These are phyloP conservation scores for Diarsia mendica DNA, from an alignment of 2,888 invertebrate species.

Conservation along the genomic window DNA sequence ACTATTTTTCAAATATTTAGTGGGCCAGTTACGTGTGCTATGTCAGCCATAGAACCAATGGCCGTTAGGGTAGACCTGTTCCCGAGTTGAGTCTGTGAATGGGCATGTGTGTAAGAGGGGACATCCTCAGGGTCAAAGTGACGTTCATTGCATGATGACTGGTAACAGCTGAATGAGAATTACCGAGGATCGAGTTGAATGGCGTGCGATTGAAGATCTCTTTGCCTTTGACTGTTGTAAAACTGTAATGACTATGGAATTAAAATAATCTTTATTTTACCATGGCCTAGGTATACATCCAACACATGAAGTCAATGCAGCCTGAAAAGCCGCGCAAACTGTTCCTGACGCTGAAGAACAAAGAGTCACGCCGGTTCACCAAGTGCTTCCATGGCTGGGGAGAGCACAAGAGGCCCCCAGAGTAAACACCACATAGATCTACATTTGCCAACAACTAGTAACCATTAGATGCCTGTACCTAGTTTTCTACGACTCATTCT, in stretches of 20 bases:
- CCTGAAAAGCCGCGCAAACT: constrained; percentile 97
- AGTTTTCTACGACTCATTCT: constrained; percentile 49
- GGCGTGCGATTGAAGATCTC: neutral
- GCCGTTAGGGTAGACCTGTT: neutral
- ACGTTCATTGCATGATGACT: neutral
- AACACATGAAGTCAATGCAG: constrained; percentile 98
- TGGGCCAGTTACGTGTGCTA: neutral
- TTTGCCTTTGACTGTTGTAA: neutral
- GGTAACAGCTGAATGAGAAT: neutral
- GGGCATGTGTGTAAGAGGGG: neutral
- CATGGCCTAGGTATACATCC: constrained; percentile 96
- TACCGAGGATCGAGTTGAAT: no score
- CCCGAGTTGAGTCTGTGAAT: neutral
- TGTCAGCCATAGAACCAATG: neutral
- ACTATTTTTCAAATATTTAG: no score
- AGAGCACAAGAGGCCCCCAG: constrained; percentile 94
- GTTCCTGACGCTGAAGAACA: constrained; percentile 98
- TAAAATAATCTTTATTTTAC: neutral
- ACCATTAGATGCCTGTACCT: constrained; percentile 44
- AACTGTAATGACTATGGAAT: constrained; percentile 2
- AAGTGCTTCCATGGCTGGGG: constrained; percentile 99
- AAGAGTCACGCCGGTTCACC: constrained; percentile 98
- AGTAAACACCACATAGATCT: constrained; percentile 84
- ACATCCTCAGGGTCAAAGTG: neutral
- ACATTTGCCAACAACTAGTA: constrained; percentile 39